Conservation (phyloP, 2,113 vertebrate genomes). For the Crotophaga sulcirostris region DNA sequence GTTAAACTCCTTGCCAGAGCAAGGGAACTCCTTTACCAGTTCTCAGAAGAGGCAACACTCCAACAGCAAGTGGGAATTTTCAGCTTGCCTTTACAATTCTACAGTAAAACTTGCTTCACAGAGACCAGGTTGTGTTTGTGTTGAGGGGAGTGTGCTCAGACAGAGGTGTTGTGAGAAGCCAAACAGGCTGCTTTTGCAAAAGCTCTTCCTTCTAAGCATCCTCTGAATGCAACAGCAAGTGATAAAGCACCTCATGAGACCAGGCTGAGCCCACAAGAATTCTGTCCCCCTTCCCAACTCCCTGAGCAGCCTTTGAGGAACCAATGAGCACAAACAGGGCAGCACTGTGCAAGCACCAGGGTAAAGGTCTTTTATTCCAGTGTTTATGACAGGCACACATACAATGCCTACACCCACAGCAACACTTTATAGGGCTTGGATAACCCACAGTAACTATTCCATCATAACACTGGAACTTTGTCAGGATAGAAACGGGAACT, state of each 20-base stretch:
- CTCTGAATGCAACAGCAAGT: neutral
- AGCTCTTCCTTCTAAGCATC: neutral
- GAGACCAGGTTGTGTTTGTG: neutral
- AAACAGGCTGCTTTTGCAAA: neutral
- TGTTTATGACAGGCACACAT: neutral
- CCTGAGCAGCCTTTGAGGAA: neutral
- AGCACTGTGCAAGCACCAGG: neutral
- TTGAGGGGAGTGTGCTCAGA: neutral
- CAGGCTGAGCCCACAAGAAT: neutral
- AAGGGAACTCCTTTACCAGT: neutral
- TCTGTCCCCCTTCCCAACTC: neutral
- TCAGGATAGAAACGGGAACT: neutral
- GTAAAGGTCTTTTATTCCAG: neutral
- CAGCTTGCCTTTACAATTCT: neutral
- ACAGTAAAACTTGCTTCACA: neutral
- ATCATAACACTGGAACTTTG: neutral
- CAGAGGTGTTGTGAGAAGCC: neutral
- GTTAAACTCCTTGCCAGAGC: neutral
- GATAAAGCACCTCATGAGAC: fast-evolving
- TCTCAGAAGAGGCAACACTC: neutral
- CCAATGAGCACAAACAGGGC: neutral
- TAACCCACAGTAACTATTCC: neutral
- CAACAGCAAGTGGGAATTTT: neutral
- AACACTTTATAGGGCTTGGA: neutral
- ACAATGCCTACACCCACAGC: neutral